Percentiles rank a stretch among this genome's conserved stretches.
phyloP scores from a whole-genome alignment of 2,888 invertebrate species.

The Drosophila neotestacea region DNA sequence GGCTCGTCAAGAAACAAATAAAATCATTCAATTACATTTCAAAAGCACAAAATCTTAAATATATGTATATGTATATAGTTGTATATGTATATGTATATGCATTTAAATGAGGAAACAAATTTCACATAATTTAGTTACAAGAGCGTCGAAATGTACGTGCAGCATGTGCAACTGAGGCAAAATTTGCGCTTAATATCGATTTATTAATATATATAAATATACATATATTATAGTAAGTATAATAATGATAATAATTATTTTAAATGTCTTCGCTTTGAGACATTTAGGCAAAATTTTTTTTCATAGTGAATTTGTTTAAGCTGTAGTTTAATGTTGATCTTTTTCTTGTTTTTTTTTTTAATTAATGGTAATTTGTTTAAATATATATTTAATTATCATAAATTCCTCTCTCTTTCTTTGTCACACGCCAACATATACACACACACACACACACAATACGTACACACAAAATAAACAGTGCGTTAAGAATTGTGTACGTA shows the following conservation, averaged over 20 bases:
- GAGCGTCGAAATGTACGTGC: constrained; percentile 44
- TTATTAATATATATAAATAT: constrained; percentile 55
- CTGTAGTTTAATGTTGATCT: constrained; percentile 39
- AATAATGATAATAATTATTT: constrained; percentile 69
- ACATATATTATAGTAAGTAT: constrained; percentile 54
- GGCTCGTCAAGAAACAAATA: constrained; percentile 32
- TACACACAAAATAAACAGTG: constrained; percentile 50
- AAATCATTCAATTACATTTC: constrained; percentile 30
- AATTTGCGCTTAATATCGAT: constrained; percentile 68
- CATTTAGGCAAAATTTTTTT: constrained; percentile 78
- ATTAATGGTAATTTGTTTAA: constrained; percentile 60
- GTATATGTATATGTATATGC: constrained; percentile 15
- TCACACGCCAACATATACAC: constrained; percentile 26
- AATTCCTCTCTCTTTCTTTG: constrained; percentile 22
- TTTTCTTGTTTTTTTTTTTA: constrained; percentile 35
- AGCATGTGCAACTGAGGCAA: constrained; percentile 58
- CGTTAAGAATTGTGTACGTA: constrained; percentile 48
- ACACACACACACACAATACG: constrained; percentile 10
- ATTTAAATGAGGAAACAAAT: constrained; percentile 43
- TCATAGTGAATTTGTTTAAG: constrained; percentile 67
- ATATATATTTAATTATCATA: constrained; percentile 60
- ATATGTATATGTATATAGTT: constrained; percentile 10
- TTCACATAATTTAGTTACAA: constrained; percentile 56
- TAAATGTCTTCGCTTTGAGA: constrained; percentile 77
- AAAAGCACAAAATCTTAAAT: constrained; percentile 29